Base-by-base conservation (phyloP, 1,140 invertebrate genomes). In the Rhynchophorus ferrugineus region DNA sequence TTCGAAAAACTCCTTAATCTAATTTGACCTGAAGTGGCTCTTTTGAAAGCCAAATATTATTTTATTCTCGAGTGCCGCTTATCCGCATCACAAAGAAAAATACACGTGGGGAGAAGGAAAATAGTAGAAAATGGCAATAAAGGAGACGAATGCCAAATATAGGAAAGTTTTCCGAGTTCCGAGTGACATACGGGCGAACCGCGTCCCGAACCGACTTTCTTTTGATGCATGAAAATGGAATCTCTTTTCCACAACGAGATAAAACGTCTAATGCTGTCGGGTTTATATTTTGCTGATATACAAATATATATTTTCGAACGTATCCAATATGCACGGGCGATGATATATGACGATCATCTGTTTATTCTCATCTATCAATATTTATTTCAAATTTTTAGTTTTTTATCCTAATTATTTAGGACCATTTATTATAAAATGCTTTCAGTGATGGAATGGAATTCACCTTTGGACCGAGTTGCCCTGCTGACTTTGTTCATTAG, bases 31-130 rank as follows among this genome's bases (percentile, higher is more conserved):
- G 17, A 46, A 46, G 14, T 13, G 44, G 24, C 33, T 36, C 44
- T 46, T 35, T 35, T 9, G 29, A 18, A 46, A 46, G 21, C 1
- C 22, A 44, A 46, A 46, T 46, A 35, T 46, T 46, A 19, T 46
- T 46, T 35, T 29, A 46, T 13, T 29, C 44, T 9, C 3, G n/a
- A 7, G 19, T 29, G 44, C 19, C 6, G 44, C 17, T 29, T 22
- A 46, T 46, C 44, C 21, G 9, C 33, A 14, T 46, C 24, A 35
- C n/a, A n/a, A 46, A 46, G 44, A 36, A 46, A 46, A 46, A 46
- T 46, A 46, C 13, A 14, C 2, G n/a, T 14, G 17, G 44, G 17
- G 38, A n/a, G 17, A 41, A 41, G 19, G 38, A 41, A 41, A 41
- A 41, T 41, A 41, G 17, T 8, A 41, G 38, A 41, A 41, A 41